Percentiles rank a stretch among this genome's conserved stretches.
These are phyloP conservation scores for Sphaeridia pumilis DNA, from an alignment of 2,888 invertebrate species.

Conservation along the genomic window DNA sequence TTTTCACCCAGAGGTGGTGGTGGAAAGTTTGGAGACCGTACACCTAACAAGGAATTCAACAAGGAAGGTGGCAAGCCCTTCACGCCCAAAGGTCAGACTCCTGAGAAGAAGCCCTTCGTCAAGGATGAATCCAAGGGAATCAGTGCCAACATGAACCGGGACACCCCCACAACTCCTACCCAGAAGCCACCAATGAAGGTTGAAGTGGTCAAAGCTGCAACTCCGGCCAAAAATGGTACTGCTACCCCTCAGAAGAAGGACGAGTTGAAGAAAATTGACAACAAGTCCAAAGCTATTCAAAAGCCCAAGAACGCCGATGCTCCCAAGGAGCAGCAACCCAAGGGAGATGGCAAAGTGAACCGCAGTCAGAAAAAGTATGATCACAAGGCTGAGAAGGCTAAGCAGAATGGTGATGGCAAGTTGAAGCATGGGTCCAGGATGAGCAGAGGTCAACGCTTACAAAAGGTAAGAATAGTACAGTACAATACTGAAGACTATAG, in stretches of 20 bases:
- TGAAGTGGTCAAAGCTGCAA: not conserved
- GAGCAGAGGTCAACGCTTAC: constrained; percentile 23
- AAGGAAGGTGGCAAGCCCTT: not conserved
- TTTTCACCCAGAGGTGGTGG: no score
- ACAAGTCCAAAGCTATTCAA: constrained; percentile 12
- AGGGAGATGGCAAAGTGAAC: not conserved
- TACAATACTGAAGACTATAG: no score
- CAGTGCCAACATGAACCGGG: constrained; percentile 10
- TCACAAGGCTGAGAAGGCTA: constrained; percentile 16
- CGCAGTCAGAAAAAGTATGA: constrained; percentile 2
- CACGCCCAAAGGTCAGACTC: not conserved
- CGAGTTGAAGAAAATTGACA: constrained; percentile 9
- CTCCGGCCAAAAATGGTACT: constrained; percentile 2
- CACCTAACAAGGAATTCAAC: no score
- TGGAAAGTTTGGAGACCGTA: not conserved
- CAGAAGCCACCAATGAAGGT: constrained; percentile 11
- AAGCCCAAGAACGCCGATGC: constrained; percentile 1
- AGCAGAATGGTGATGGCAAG: constrained; percentile 8
- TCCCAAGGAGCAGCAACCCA: not conserved
- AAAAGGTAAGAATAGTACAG: constrained; percentile 21
- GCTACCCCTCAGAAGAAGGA: not conserved
- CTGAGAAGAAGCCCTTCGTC: not conserved
- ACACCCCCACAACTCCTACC: not conserved
- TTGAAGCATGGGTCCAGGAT: constrained; percentile 16
- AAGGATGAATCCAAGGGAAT: no score